A percentile compares a stretch with the other conserved stretches of the same genome.
Evolutionary conservation across 2,113 vertebrate genomes (phyloP).

Genomic region (human (Homo sapiens)): GRCh38 chr12:96250001-96250500

Average conservation of each 20-base stretch:
- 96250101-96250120: not conserved
- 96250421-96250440: not conserved
- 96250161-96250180: not conserved
- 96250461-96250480: not conserved
- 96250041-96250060: not conserved
- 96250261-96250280: not conserved
- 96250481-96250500: not conserved
- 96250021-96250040: not conserved
- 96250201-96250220: not conserved
- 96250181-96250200: not conserved
- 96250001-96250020: not conserved
- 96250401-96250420: not conserved
- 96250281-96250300: not conserved
- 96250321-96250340: not conserved
- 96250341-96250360: too few relatives aligned
- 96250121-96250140: fast-evolving
- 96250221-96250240: not conserved
- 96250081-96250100: not conserved
- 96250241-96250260: not conserved
- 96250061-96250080: not conserved
- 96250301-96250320: not conserved
- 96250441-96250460: not conserved
- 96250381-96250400: not conserved
- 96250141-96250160: too few relatives aligned
- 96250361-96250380: not conserved